A percentile compares a stretch with the other conserved stretches of the same genome.
Evolutionary conservation across 2,797 vertebrate species (phyloP).

Genomic region (Cossypha niveicapilla): DNA sequence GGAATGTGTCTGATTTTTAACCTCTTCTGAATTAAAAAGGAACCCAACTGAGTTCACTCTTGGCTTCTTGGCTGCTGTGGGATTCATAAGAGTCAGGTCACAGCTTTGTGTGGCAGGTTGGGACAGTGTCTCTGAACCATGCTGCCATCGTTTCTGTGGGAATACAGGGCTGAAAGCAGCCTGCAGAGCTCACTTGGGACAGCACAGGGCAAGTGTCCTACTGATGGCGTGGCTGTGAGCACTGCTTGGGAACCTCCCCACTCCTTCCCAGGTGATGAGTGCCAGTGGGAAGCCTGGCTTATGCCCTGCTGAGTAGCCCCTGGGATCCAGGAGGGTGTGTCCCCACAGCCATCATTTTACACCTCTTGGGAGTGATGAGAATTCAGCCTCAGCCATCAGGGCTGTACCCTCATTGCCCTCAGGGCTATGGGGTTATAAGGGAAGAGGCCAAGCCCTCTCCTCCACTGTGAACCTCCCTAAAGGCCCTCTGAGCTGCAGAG

Average conservation of each 20-base stretch:
- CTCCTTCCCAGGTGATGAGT: not conserved
- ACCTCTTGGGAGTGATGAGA: not conserved
- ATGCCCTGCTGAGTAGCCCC: not conserved
- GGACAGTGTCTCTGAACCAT: not conserved
- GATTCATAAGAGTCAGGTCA: not conserved
- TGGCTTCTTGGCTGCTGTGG: not conserved
- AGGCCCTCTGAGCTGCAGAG: not conserved
- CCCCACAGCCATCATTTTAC: not conserved
- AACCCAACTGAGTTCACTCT: not conserved
- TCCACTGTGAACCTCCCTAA: not conserved
- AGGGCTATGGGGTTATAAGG: fast-evolving
- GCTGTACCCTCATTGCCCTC: not conserved
- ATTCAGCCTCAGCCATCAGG: not conserved
- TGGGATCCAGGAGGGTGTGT: not conserved
- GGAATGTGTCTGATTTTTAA: not conserved
- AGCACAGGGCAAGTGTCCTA: not conserved
- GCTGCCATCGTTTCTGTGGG: not conserved
- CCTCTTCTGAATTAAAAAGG: not conserved
- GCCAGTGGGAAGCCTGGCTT: not conserved
- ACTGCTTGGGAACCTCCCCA: fast-evolving
- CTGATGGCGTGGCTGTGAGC: not conserved
- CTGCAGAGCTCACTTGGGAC: not conserved
- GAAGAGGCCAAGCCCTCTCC: not conserved
- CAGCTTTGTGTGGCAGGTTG: not conserved
- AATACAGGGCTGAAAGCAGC: not conserved